phyloP scores from a whole-genome alignment of 2,888 invertebrate genomes.

The Acrobasis repandana region DNA sequence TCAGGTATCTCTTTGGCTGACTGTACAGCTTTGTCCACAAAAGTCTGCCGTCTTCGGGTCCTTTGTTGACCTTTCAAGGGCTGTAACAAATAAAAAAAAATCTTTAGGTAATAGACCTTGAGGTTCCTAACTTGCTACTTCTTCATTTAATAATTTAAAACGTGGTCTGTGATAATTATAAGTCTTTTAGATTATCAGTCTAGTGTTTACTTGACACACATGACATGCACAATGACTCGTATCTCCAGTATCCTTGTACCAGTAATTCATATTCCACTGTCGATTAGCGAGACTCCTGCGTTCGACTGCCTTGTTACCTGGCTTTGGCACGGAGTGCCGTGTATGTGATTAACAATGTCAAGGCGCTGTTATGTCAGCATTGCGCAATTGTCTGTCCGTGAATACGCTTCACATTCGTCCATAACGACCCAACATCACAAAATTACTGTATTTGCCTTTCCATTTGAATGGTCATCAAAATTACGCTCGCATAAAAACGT shows the following conservation, averaged over 20 bases:
- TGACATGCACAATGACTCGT: not conserved
- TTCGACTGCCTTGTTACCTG: constrained; percentile 42
- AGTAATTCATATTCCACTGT: constrained; percentile 46
- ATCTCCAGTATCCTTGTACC: constrained; percentile 39
- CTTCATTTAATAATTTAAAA: not conserved
- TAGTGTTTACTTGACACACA: not conserved
- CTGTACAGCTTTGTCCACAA: too few relatives aligned
- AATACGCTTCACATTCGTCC: constrained; percentile 30
- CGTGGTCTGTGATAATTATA: not conserved
- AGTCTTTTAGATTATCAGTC: not conserved
- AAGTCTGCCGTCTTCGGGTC: too few relatives aligned
- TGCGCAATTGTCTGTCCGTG: constrained; percentile 45
- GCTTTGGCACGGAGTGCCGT: constrained; percentile 54
- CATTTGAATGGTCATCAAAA: not conserved
- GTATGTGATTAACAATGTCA: constrained; percentile 74
- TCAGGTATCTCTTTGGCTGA: too few relatives aligned
- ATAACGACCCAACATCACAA: constrained; percentile 32
- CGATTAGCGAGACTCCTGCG: constrained; percentile 41
- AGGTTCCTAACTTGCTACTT: not conserved
- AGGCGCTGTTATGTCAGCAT: constrained; percentile 61
- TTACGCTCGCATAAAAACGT: not conserved
- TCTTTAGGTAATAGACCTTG: too few relatives aligned
- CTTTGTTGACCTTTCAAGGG: too few relatives aligned
- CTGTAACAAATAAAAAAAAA: too few relatives aligned
- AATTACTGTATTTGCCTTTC: constrained; percentile 23